A percentile compares a stretch with the other conserved stretches of the same genome.
Conservation (phyloP, 2,888 invertebrate genomes). For the Pyrrhia umbra region DNA sequence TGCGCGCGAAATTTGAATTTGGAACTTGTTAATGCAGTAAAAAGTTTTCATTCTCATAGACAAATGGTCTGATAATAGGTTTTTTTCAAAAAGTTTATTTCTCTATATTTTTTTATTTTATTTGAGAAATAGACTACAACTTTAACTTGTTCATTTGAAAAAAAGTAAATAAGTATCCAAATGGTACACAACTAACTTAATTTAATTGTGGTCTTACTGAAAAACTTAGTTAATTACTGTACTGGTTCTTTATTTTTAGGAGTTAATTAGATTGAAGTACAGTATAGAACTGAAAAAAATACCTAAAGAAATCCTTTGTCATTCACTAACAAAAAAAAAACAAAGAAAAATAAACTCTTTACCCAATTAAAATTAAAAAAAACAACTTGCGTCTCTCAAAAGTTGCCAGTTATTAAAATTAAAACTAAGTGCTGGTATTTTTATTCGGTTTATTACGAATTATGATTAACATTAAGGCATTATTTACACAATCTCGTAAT, state of each 20-base stretch:
- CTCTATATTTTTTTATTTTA: too few relatives aligned
- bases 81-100: too few relatives aligned
- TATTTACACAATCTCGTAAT: slow-evolving; percentile 62
- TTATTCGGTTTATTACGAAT: slow-evolving; percentile 32
- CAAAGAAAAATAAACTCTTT: slow-evolving; percentile 1
- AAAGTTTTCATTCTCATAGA: background rate
- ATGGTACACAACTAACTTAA: too few relatives aligned
- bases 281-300: background rate
- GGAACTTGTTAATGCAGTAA: background rate
- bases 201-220: too few relatives aligned
- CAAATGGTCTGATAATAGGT: too few relatives aligned
- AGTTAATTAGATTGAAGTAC: too few relatives aligned
- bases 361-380: background rate
- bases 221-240: too few relatives aligned
- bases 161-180: too few relatives aligned
- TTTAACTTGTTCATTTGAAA: too few relatives aligned
- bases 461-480: slow-evolving; percentile 40
- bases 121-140: too few relatives aligned
- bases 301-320: too few relatives aligned
- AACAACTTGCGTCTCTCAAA: slow-evolving; percentile 7
- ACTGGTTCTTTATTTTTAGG: too few relatives aligned
- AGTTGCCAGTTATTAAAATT: slow-evolving; percentile 24
- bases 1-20: slow-evolving; percentile 5
- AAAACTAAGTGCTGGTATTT: slow-evolving; percentile 12
- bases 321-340: background rate